Evolutionary conservation across 2,113 vertebrate genomes (phyloP).

Genomic region (Mesembrinibis cayennensis): DNA sequence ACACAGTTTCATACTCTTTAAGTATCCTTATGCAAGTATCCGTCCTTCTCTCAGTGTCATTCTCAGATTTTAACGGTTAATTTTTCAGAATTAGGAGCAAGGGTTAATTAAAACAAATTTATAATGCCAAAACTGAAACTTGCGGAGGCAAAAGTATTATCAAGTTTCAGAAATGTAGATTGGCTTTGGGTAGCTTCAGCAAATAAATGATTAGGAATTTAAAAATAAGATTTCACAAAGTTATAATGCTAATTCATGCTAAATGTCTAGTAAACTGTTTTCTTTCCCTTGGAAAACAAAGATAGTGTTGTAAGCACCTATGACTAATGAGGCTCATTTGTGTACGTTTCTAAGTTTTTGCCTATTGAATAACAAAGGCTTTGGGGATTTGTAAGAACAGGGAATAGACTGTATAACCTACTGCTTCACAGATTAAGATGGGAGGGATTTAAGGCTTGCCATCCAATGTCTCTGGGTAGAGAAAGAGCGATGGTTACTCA

Average conservation of each 20-base stretch:
- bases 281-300: background rate
- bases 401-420: background rate
- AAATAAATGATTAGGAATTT: background rate
- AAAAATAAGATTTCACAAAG: background rate
- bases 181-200: background rate
- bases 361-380: background rate
- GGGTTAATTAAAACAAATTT: background rate
- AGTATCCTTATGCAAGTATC: background rate
- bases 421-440: background rate
- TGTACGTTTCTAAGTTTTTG: background rate
- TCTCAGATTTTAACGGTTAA: background rate
- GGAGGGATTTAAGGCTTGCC: background rate
- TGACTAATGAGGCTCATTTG: background rate
- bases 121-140: background rate
- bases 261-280: background rate
- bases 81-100: background rate
- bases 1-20: background rate
- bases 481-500: background rate
- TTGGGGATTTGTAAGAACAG: background rate
- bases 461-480: background rate
- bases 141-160: background rate
- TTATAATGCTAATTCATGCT: background rate
- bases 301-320: background rate
- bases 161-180: background rate
- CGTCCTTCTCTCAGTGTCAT: background rate